Conservation (phyloP, 2,888 invertebrate species). For the Trichogramma dendrolimi region DNA sequence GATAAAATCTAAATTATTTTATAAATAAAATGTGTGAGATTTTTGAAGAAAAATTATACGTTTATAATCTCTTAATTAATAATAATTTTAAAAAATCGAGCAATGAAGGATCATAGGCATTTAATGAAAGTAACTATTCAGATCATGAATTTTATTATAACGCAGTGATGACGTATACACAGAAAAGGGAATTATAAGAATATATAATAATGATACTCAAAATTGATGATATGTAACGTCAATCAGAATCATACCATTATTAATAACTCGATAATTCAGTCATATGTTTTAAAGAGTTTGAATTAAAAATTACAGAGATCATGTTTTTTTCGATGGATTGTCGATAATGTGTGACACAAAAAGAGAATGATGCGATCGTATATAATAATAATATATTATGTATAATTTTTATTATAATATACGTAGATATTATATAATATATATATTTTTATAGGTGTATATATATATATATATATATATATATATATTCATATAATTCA, state of each 20-base stretch:
- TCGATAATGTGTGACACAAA: constrained; percentile 42
- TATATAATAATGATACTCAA: constrained; percentile 30
- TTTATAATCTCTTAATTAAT: no score
- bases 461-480: constrained; percentile 18
- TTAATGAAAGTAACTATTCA: no score
- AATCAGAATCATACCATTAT: constrained; percentile 35
- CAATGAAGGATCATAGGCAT: no score
- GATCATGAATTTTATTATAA: no score
- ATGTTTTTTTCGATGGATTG: constrained; percentile 46
- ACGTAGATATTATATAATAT: constrained; percentile 24
- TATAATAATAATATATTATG: constrained; percentile 26
- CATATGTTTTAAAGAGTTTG: constrained; percentile 46
- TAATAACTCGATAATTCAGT: constrained; percentile 31
- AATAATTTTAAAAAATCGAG: no score
- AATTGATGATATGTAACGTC: constrained; percentile 43
- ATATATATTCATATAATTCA: not conserved
- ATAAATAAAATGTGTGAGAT: no score
- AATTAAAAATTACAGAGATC: constrained; percentile 52
- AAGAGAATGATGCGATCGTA: constrained; percentile 40
- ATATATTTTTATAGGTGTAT: constrained; percentile 18
- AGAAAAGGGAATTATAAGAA: no score
- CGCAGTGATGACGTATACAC: no score
- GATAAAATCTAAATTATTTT: no score
- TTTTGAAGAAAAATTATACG: no score
- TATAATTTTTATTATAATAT: constrained; percentile 25